A percentile compares a stretch with the other conserved stretches of the same genome.
phyloP scores from a whole-genome alignment of 2,888 invertebrate species.

The Azorinus chamasolen region DNA sequence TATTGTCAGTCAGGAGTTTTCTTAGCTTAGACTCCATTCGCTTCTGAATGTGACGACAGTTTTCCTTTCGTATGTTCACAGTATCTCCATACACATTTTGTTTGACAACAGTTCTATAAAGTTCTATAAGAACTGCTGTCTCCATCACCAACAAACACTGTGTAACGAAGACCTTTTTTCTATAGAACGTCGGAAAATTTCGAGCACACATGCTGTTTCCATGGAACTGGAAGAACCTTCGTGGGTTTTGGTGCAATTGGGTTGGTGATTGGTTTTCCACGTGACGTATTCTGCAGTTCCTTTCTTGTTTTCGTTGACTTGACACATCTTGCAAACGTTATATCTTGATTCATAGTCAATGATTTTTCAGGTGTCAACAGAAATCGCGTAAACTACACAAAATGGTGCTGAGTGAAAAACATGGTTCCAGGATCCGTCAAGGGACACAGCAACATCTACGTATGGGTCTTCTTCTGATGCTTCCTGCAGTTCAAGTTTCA shows the following conservation, averaged over 20 bases:
- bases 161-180: conserved; percentile 21
- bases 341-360: no score
- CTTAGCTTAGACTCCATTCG: no score
- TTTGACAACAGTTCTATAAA: conserved; percentile 5
- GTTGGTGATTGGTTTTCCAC: background rate
- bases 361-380: conserved; percentile 1
- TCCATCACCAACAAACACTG: conserved; percentile 16
- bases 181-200: conserved; percentile 12
- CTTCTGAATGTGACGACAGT: no score
- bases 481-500: no score
- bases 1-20: no score
- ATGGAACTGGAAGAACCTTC: conserved; percentile 11
- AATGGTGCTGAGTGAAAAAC: conserved; percentile 7
- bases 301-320: no score
- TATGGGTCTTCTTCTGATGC: no score
- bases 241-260: background rate
- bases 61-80: no score
- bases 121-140: conserved; percentile 11
- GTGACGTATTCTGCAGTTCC: no score
- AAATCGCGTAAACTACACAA: conserved; percentile 6
- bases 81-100: background rate
- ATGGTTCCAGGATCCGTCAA: conserved; percentile 1
- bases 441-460: background rate
- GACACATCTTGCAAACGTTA: no score
- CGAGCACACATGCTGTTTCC: conserved; percentile 14